A percentile compares a stretch with the other conserved stretches of the same genome.
Evolutionary conservation across 2,113 vertebrate species (phyloP).

Genomic region (Platichthys flesus): DNA sequence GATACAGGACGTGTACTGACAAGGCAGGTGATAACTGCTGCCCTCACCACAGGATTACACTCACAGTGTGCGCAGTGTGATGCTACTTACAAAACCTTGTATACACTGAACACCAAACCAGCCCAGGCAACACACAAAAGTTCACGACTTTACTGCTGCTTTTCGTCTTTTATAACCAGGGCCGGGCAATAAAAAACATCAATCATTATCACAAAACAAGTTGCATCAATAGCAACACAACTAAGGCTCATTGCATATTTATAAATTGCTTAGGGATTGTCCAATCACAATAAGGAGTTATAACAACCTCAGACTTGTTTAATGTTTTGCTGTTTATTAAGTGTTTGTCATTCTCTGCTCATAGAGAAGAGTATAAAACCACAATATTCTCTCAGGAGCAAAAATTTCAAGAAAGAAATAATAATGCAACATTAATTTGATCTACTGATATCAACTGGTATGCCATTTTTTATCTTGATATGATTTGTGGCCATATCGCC

Average conservation of each 20-base stretch:
- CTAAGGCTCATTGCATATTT: neutral
- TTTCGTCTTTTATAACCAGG: neutral
- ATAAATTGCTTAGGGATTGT: too few relatives aligned
- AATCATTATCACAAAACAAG: neutral
- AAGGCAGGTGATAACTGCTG: conserved; percentile 58
- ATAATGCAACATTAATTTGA: too few relatives aligned
- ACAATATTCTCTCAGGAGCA: too few relatives aligned
- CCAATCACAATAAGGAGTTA: too few relatives aligned
- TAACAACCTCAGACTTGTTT: too few relatives aligned
- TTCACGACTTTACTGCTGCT: neutral
- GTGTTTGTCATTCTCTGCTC: too few relatives aligned
- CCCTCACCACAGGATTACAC: conserved; percentile 48
- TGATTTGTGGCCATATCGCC: too few relatives aligned
- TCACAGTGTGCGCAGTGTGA: conserved; percentile 2
- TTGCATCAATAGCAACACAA: neutral
- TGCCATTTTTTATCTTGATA: too few relatives aligned
- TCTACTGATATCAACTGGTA: too few relatives aligned
- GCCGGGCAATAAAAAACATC: neutral
- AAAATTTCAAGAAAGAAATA: too few relatives aligned
- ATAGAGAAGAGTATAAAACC: too few relatives aligned
- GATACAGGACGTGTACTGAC: conserved; percentile 72
- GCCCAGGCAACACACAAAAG: neutral
- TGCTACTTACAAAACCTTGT: conserved; percentile 9
- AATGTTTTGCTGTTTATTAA: too few relatives aligned
- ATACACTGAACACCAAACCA: neutral